Conservation (phyloP, 2,797 vertebrate species). For the Hapalemur alaotrensis region DNA sequence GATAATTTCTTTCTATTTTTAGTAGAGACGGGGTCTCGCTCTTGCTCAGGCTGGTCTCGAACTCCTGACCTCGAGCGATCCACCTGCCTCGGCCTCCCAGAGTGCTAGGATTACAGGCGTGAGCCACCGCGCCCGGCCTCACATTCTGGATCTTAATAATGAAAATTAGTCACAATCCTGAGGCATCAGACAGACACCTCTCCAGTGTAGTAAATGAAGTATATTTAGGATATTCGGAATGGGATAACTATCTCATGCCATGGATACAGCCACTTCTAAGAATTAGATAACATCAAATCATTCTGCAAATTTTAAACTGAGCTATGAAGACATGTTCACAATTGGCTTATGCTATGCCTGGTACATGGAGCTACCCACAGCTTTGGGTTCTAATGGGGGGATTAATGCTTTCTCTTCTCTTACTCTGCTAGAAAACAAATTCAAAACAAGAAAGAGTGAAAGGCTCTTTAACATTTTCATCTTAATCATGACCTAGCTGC, state of each 20-base stretch:
- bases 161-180: neutral
- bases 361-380: neutral
- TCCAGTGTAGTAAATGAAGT: neutral
- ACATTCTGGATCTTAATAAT: neutral
- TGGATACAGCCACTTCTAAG: neutral
- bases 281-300: neutral
- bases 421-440: conserved; percentile 27
- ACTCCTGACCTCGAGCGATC: no score
- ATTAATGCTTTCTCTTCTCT: neutral
- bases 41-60: no score
- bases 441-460: neutral
- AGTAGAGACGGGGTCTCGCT: no score
- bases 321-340: neutral
- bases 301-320: conserved; percentile 26
- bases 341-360: neutral
- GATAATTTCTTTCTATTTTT: no score
- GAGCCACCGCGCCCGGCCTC: no score
- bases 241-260: neutral
- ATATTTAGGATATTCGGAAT: neutral
- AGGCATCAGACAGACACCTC: neutral
- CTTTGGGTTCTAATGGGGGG: neutral
- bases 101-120: no score
- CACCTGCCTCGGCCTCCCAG: no score
- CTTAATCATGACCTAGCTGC: neutral
- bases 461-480: neutral